Evolutionary conservation across 1,140 invertebrate species (phyloP), one percentile per base, ranked within the genome.

Genomic region (Scaptomyza pallida): DNA sequence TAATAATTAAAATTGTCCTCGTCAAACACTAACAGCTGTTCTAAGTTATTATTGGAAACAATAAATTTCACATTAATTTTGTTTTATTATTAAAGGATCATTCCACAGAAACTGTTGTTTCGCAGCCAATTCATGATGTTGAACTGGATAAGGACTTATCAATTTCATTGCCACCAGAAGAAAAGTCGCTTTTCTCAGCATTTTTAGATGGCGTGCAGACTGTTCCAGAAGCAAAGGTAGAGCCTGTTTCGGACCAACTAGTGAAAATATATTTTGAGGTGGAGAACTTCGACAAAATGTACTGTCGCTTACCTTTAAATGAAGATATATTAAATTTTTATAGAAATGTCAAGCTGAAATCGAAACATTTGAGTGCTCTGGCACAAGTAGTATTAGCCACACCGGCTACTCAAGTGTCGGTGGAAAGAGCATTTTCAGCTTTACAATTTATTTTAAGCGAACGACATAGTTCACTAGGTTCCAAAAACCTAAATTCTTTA

Each of bases 231-330:
- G 26, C 35, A 13, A 56, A 44, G 23, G 33, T 54, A 60, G 64
- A 68, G 13, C 48, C 35, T 43, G 47, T 52, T 52, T 60, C 65
- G 43, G 44, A 5, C 9, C 30, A 59, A 50, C 33, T 72, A 13
- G 13, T 15, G 0, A 41, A 72, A 41, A 41, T 60, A 10, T 67
- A 60, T 67, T 2, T 1, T 40, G 69, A 67, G 4, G 26, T 72
- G 8, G 62, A 72, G 6, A 60, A 45, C 10, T 72, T 65, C 33
- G 19, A 37, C n/a, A 5, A 10, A 17, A 50, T 15, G 15, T 51
- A 52, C 51, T 17, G 44, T 35, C 62, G 69, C 5, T 67, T 72
- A 16, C 60, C 68, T 13, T 43, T 71, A 45, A 52, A 71, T 10
- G 30, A 16, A 5, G 40, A 72, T 45, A 57, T 72, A 26, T 59